Evolutionary conservation across 1,140 invertebrate species (phyloP), one percentile per base, ranked within the genome.

Genomic region (Belonocnema kinseyi): DNA sequence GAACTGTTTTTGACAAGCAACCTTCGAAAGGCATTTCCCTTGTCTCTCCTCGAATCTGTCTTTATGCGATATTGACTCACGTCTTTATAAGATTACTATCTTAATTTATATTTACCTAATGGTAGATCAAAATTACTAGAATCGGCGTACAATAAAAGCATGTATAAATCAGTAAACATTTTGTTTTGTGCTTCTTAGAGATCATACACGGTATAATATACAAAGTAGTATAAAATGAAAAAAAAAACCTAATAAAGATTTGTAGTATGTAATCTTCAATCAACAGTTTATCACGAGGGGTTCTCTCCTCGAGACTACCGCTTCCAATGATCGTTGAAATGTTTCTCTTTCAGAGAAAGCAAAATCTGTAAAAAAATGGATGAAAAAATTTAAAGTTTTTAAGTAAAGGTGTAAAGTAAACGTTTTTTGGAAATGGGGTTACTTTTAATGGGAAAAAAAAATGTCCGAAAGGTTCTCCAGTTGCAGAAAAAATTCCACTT

Each of bases 221-320:
- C 85, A 90, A 90, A 90, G 85, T 91, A 89, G 88, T 91, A 91
- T 85, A 91, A 90, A 90, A 90, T 90, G 88, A 90, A 90, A 86
- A 86, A 89, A 87, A 86, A 81, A 84, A 83, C 87, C 87, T 88
- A 85, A 88, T 89, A 88, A 90, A 89, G 83, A 88, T 87, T 90
- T 85, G 81, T 87, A 85, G 84, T 86, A 87, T 77, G 86, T 83
- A 87, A 86, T 85, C 79, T 75, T 85, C 83, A 81, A 86, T 83
- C 84, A 88, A 85, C 80, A 77, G 71, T 79, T 83, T 87, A 86
- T 89, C 87, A 88, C 87, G 86, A 86, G 82, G 79, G 83, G 83
- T 81, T 70, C 52, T 54, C 21, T 54, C 61, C 40, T 21, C 50
- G 74, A 72, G 54, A 58, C 71, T 80, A 74, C 72, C 54, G 56